Evolutionary conservation across 2,113 vertebrate genomes (phyloP).

Genomic region (Boulengeromyrus knoepffleri): DNA sequence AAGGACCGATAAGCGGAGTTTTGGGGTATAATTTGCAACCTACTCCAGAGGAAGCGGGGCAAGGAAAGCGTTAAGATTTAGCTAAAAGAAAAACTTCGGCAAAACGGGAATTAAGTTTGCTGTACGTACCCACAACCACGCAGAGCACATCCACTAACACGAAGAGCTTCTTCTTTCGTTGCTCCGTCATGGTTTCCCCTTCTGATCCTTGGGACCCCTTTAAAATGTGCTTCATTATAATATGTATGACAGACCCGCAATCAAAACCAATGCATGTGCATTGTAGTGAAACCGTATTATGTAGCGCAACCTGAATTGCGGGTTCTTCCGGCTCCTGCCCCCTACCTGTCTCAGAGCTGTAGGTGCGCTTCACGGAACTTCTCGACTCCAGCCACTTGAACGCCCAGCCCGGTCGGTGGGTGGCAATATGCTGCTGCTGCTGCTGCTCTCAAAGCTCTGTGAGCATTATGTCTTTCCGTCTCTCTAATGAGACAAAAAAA

Average conservation of each 20-base stretch:
- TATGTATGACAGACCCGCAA: not conserved
- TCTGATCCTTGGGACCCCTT: not conserved
- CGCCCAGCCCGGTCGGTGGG: not conserved
- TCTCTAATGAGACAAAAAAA: not conserved
- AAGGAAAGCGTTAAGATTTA: not conserved
- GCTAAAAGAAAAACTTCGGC: not conserved
- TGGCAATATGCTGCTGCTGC: not conserved
- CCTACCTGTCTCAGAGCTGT: slow-evolving; percentile 41
- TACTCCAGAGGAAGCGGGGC: not conserved
- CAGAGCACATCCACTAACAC: slow-evolving; percentile 75
- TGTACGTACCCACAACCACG: slow-evolving; percentile 70
- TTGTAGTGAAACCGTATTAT: not conserved
- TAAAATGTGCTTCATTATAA: not conserved
- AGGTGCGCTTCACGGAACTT: slow-evolving; percentile 26
- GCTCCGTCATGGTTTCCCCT: slow-evolving; percentile 51
- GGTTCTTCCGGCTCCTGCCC: slow-evolving; percentile 56
- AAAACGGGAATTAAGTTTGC: not conserved
- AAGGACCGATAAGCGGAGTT: not conserved
- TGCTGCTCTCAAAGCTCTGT: not conserved
- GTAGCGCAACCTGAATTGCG: slow-evolving; percentile 28
- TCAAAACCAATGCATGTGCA: not conserved
- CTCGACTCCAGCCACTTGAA: not conserved
- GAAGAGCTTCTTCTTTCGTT: slow-evolving; percentile 61
- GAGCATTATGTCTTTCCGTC: not conserved
- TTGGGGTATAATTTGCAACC: not conserved